A percentile compares a stretch with the other conserved stretches of the same genome.
Evolutionary conservation across 2,797 vertebrate species (phyloP).

Genomic region (Molossus molossus): DNA sequence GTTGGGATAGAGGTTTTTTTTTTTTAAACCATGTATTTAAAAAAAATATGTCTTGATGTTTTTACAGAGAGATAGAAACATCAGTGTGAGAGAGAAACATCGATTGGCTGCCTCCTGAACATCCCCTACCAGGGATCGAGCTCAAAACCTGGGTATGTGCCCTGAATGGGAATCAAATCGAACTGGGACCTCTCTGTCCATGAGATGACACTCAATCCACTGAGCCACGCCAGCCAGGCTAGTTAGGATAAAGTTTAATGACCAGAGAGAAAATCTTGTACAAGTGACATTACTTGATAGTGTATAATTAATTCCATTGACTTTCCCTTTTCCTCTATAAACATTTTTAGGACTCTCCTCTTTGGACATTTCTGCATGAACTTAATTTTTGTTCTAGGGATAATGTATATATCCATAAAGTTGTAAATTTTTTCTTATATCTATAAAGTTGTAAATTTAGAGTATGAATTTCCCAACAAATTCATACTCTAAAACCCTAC

Average conservation of each 20-base stretch:
- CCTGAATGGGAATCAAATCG: too few relatives aligned
- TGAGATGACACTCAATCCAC: too few relatives aligned
- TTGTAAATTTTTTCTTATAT: background rate
- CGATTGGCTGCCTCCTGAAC: too few relatives aligned
- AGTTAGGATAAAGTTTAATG: background rate
- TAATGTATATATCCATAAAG: background rate
- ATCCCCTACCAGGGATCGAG: too few relatives aligned
- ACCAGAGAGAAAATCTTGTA: constrained; percentile 29
- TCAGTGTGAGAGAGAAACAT: too few relatives aligned
- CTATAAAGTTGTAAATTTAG: background rate
- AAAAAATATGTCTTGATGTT: too few relatives aligned
- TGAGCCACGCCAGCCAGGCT: too few relatives aligned
- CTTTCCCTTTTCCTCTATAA: constrained; percentile 1
- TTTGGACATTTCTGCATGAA: background rate
- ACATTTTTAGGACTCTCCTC: background rate
- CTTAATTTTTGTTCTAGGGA: background rate
- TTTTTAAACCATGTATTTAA: too few relatives aligned
- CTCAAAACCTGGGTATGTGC: too few relatives aligned
- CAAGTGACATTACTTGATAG: constrained; percentile 7
- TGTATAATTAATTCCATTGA: background rate
- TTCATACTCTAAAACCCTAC: background rate
- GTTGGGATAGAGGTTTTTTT: background rate
- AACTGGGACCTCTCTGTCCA: too few relatives aligned
- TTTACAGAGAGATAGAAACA: too few relatives aligned
- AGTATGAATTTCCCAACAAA: background rate